Percentiles rank a stretch among this genome's conserved stretches.
phyloP scores from a whole-genome alignment of 1,140 invertebrate species.

The Vanessa tameamea region DNA sequence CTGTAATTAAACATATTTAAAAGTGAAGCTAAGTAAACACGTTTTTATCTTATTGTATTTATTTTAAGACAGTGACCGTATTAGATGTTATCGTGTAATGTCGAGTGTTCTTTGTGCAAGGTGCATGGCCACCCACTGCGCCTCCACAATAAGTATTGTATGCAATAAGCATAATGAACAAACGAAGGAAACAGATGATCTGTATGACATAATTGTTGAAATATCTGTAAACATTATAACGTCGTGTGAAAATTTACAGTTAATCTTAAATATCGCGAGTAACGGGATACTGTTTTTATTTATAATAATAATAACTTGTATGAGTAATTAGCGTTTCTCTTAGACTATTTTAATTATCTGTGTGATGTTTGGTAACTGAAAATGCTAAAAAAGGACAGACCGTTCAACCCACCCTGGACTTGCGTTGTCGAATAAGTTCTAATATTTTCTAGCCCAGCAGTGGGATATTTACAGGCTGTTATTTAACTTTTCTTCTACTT shows the following conservation, averaged over 20 bases:
- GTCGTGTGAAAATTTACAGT: neutral
- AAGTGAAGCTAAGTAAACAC: neutral
- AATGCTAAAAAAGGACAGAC: no score
- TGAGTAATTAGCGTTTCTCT: no score
- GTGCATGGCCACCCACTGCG: conserved; percentile 37
- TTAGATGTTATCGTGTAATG: conserved; percentile 10
- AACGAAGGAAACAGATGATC: neutral
- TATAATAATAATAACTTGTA: no score
- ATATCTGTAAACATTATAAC: neutral
- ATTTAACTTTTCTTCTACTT: no score
- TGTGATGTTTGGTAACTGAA: no score
- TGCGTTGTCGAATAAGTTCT: no score
- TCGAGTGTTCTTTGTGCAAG: conserved; percentile 33
- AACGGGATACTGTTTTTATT: no score
- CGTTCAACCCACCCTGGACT: no score
- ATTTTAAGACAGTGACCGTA: neutral
- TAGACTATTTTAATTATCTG: no score
- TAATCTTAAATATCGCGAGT: neutral
- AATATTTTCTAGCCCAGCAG: no score
- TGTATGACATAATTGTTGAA: neutral
- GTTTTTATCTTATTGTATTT: neutral
- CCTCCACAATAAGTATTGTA: neutral
- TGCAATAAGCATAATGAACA: neutral
- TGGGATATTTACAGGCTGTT: no score
- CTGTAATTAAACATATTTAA: no score